phyloP scores from a whole-genome alignment of 2,888 invertebrate species.

The Ochropleura leucogaster region DNA sequence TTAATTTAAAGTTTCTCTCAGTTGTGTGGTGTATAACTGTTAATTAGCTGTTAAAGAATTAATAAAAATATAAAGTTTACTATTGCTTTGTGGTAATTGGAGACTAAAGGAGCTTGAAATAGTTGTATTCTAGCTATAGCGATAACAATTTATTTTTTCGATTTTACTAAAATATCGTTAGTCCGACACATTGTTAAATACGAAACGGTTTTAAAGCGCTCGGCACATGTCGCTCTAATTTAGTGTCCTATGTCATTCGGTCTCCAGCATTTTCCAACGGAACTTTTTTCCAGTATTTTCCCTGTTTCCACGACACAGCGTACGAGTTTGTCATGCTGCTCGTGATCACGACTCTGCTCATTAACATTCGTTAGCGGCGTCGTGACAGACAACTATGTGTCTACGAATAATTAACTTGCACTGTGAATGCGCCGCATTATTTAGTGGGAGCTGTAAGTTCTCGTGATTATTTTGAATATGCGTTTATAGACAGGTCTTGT shows the following conservation, averaged over 20 bases:
- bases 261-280: not conserved
- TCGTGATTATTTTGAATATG: constrained; percentile 31
- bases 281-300: constrained; percentile 24
- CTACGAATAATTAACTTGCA: constrained; percentile 54
- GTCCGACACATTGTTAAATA: not conserved
- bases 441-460: constrained; percentile 8
- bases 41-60: too few species aligned
- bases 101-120: not conserved
- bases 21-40: too few species aligned
- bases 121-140: too few species aligned
- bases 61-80: not conserved
- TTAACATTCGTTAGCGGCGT: constrained; percentile 55
- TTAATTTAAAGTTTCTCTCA: not conserved
- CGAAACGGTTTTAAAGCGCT: not conserved
- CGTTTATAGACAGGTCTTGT: not conserved
- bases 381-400: constrained; percentile 53
- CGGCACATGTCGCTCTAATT: too few species aligned
- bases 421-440: constrained; percentile 37
- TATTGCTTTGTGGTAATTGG: not conserved
- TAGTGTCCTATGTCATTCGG: too few species aligned
- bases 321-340: constrained; percentile 31
- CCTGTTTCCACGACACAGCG: constrained; percentile 18
- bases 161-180: too few species aligned
- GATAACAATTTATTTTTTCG: too few species aligned
- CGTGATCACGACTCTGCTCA: constrained; percentile 51